These are phyloP conservation scores for Chloromyia formosa DNA, from an alignment of 2,888 invertebrate genomes.

Conservation along the genomic window DNA sequence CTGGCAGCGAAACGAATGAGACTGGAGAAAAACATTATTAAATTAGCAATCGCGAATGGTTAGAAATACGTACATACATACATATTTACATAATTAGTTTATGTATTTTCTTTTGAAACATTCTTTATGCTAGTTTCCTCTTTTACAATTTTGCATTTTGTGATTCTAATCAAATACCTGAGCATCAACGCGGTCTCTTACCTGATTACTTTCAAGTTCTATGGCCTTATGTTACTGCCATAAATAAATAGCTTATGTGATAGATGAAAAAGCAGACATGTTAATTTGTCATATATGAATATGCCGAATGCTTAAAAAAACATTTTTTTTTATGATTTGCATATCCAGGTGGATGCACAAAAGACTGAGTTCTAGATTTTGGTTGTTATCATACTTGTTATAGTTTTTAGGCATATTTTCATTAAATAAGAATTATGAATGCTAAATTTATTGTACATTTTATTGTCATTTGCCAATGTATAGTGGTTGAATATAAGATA, in stretches of 20 bases:
- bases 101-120: conserved; percentile 2
- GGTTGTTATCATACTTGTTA: neutral
- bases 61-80: neutral
- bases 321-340: conserved; percentile 19
- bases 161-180: conserved; percentile 35
- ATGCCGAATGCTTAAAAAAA: conserved; percentile 1
- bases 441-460: neutral
- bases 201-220: neutral
- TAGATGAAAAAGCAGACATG: neutral
- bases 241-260: neutral
- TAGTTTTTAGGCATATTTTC: conserved; percentile 1
- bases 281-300: neutral
- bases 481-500: no score
- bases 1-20: neutral
- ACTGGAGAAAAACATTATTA: neutral
- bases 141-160: conserved; percentile 14
- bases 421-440: neutral
- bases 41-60: neutral
- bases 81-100: neutral
- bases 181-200: conserved; percentile 4
- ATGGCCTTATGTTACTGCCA: conserved; percentile 16
- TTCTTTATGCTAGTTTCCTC: neutral
- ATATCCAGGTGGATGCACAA: conserved; percentile 8
- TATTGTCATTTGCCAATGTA: no score
- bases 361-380: conserved; percentile 43